Base-by-base conservation (phyloP, 2,888 invertebrate genomes). In the Dolichopus griseipennis region DNA sequence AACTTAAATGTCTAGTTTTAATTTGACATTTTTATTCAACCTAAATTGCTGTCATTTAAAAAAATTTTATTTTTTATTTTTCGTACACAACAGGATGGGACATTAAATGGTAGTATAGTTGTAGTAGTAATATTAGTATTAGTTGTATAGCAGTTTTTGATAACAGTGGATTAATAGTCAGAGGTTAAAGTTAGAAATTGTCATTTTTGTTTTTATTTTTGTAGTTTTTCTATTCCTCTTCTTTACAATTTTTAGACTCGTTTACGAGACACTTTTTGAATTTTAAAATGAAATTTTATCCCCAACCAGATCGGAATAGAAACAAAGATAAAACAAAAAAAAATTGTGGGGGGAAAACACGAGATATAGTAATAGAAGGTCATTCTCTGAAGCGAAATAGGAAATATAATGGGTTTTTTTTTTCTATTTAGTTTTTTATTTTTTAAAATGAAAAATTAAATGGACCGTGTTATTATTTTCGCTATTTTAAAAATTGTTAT, bases 401-500 rank as follows among this genome's bases (percentile, higher is more conserved):
- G 27, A 27, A 27, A 27, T 27, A 27, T 27, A 27, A 27, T 27
- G 27, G 27, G 27, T 18, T 52, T 52, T 52, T 52, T 15, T 52
- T 18, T 15, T 6, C 18, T 15, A 18, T 18, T 52, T 52, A 18
- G 9, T 52, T n/a, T 52, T 52, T 37, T 37, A 7, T 37, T 37
- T 37, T 7, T 37, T 37, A 1, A 7, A 10, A 12, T 7, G 1
- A 6, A 52, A 52, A 52, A 52, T 12, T 52, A 52, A 52, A 52
- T 52, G 52, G 52, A 52, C 52, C 52, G 18, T 52, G 52, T 52
- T 52, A 52, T 52, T 52, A 52, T 52, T 52, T 52, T 52, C 18
- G 52, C 52, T 52, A 52, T n/a, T 52, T 52, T 27, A 27, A 27
- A 52, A 52, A 52, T 52, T 52, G 52, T 52, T 52, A 52, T 18